Percentiles rank a stretch among this genome's conserved stretches.
Conservation (phyloP, 92 coral and sea anemone genomes). For the Epizoanthus stellaris region DNA sequence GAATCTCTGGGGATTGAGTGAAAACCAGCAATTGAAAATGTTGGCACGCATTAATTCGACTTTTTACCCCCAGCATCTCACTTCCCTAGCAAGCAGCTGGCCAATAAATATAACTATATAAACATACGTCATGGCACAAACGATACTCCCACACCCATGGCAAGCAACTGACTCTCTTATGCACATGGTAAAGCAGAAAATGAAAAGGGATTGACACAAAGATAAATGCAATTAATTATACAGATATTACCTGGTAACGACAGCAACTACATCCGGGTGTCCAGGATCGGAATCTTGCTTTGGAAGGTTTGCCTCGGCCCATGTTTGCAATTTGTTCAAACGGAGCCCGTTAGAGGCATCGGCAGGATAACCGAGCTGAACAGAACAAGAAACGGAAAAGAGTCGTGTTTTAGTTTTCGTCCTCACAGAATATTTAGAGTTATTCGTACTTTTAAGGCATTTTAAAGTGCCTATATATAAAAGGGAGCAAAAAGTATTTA, state of each 20-base stretch:
- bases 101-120: too few species aligned
- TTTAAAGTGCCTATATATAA: background rate
- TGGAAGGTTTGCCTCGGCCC: constrained; percentile 66
- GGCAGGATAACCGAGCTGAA: constrained; percentile 69
- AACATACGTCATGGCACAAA: too few species aligned
- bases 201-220: background rate
- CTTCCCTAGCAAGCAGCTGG: too few species aligned
- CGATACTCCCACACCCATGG: background rate
- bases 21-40: too few species aligned
- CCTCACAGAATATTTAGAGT: background rate
- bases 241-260: constrained; percentile 71
- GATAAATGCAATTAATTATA: background rate
- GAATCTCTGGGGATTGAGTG: too few species aligned
- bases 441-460: background rate
- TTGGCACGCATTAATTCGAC: too few species aligned
- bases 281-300: constrained; percentile 55
- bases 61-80: too few species aligned
- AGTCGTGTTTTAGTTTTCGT: background rate
- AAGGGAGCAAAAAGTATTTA: too few species aligned
- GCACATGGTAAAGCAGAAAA: too few species aligned
- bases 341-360: constrained; percentile 42
- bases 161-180: too few species aligned
- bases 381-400: background rate
- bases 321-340: constrained; percentile 48
- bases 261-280: constrained; percentile 77